phyloP scores from a whole-genome alignment of 2,888 invertebrate species.

The Pyrrhia umbra region DNA sequence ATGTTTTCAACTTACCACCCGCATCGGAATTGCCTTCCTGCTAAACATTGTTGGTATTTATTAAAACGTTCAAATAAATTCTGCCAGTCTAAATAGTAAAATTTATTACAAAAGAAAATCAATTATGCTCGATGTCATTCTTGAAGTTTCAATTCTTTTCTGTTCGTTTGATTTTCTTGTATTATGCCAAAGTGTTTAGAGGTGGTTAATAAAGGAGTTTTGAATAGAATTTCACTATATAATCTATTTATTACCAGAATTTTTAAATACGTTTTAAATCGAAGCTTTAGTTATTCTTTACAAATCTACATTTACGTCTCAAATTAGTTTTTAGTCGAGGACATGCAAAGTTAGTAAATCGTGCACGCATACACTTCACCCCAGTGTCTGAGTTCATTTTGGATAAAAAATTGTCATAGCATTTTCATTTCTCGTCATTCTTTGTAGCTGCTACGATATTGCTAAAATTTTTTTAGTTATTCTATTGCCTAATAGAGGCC shows the following conservation, averaged over 20 bases:
- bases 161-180: slow-evolving; percentile 36
- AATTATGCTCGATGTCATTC: slow-evolving; percentile 35
- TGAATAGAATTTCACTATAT: neutral
- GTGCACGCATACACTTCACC: too few species aligned
- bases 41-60: slow-evolving; percentile 71
- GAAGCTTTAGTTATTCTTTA: too few species aligned
- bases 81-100: slow-evolving; percentile 35
- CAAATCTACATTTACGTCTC: too few species aligned
- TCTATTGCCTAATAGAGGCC: slow-evolving; percentile 65
- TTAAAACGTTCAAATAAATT: slow-evolving; percentile 49
- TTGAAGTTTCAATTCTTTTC: slow-evolving; percentile 63
- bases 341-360: too few species aligned
- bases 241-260: neutral
- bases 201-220: slow-evolving; percentile 24
- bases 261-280: too few species aligned
- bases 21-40: slow-evolving; percentile 61
- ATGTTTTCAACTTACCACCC: slow-evolving; percentile 68
- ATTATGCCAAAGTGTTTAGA: slow-evolving; percentile 36
- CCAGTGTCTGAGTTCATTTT: too few species aligned
- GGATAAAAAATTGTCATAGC: too few species aligned
- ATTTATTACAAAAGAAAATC: slow-evolving; percentile 50
- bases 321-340: too few species aligned
- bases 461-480: slow-evolving; percentile 1
- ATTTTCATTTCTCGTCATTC: too few species aligned
- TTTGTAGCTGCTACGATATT: neutral